A percentile compares a stretch with the other conserved stretches of the same genome.
Conservation (phyloP, 2,888 invertebrate species). For the Thumatha senex region DNA sequence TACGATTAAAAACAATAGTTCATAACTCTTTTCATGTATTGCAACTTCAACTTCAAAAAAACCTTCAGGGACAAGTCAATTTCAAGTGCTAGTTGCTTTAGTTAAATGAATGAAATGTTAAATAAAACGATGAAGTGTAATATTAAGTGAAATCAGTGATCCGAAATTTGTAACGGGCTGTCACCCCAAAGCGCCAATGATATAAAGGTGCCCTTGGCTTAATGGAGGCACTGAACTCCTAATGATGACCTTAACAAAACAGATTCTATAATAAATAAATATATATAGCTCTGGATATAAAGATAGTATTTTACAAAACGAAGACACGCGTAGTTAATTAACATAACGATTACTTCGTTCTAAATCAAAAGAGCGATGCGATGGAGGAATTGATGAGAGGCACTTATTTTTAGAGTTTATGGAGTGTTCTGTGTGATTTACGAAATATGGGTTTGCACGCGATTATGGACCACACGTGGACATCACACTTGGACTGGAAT, state of each 20-base stretch:
- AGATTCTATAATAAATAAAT: neutral
- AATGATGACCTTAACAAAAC: constrained; percentile 2
- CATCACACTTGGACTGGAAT: neutral
- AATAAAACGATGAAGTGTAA: too few relatives aligned
- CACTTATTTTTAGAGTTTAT: constrained; percentile 46
- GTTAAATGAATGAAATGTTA: too few relatives aligned
- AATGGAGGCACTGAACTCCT: constrained; percentile 12
- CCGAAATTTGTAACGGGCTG: too few relatives aligned
- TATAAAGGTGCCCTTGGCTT: too few relatives aligned
- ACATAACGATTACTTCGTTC: constrained; percentile 43
- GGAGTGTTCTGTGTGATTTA: constrained; percentile 47
- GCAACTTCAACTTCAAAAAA: too few relatives aligned
- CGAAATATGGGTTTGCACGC: constrained; percentile 21
- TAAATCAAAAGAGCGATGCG: constrained; percentile 44
- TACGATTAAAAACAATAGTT: too few relatives aligned
- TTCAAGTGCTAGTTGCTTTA: too few relatives aligned
- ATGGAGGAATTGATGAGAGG: constrained; percentile 36
- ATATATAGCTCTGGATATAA: too few relatives aligned
- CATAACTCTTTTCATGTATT: too few relatives aligned
- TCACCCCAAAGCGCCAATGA: too few relatives aligned
- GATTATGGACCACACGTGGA: constrained; percentile 35
- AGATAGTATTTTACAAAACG: constrained; percentile 24
- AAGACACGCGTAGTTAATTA: constrained; percentile 37
- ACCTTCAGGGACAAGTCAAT: too few relatives aligned
- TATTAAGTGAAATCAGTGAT: too few relatives aligned